Percentiles rank a stretch among this genome's conserved stretches.
Evolutionary conservation across 2,113 vertebrate genomes (phyloP).

Genomic region (Hydropotes inermis): DNA sequence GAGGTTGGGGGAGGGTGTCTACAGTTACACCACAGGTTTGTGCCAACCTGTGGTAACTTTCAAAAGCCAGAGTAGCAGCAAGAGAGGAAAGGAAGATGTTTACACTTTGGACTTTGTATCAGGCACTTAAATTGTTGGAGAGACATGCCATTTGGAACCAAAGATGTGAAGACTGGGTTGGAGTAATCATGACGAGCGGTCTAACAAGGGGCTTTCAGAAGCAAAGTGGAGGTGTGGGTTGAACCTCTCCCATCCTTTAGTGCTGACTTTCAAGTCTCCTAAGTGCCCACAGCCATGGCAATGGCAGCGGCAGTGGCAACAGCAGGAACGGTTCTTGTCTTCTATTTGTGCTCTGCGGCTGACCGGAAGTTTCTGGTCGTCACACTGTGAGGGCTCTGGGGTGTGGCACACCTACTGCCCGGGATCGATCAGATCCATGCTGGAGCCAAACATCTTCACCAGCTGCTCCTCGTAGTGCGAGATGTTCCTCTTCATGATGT

Average conservation of each 20-base stretch:
- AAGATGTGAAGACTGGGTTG: constrained; percentile 81
- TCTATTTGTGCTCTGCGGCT: constrained; percentile 83
- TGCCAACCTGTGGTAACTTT: constrained; percentile 28
- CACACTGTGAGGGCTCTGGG: constrained; percentile 82
- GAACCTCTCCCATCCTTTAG: constrained; percentile 79
- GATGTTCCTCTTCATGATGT: constrained; percentile 99
- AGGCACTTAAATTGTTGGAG: constrained; percentile 87
- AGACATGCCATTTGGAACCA: constrained; percentile 84
- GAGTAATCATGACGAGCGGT: constrained; percentile 78
- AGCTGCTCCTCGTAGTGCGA: constrained; percentile 97
- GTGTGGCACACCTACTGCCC: constrained; percentile 83
- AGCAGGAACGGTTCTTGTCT: constrained; percentile 80
- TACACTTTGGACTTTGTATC: constrained; percentile 81
- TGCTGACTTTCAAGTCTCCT: constrained; percentile 83
- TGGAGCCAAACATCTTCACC: constrained; percentile 98
- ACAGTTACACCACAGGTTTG: constrained; percentile 40
- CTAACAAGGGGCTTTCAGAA: constrained; percentile 85
- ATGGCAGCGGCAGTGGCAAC: constrained; percentile 80
- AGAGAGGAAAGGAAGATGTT: constrained; percentile 76
- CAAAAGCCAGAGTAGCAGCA: constrained; percentile 68
- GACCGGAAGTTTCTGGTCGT: constrained; percentile 83
- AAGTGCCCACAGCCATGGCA: constrained; percentile 84
- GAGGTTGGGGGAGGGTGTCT: constrained; percentile 55
- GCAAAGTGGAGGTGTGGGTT: constrained; percentile 82
- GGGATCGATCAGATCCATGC: constrained; percentile 92